phyloP scores from a whole-genome alignment of 2,797 vertebrate species.

The Xiphophorus birchmanni region DNA sequence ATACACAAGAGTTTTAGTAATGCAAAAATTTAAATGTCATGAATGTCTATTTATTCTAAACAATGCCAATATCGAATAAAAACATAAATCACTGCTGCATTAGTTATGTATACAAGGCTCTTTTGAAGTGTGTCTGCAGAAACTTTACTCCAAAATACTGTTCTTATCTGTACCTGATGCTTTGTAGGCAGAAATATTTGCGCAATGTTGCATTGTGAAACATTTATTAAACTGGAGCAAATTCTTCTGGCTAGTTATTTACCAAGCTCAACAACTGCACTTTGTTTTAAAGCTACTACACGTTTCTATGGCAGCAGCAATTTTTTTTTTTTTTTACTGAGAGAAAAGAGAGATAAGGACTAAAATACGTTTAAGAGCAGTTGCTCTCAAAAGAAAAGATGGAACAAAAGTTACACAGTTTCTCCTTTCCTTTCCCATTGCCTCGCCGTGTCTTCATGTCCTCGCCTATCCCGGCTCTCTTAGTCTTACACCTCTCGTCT shows the following conservation, averaged over 20 bases:
- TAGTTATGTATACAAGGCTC: not conserved
- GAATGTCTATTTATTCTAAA: not conserved
- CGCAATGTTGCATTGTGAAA: not conserved
- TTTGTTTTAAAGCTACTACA: not conserved
- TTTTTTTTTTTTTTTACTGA: slow-evolving; percentile 16
- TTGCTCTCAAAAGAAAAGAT: slow-evolving; percentile 24
- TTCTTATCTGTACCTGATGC: not conserved
- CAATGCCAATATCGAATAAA: not conserved
- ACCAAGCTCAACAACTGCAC: not conserved
- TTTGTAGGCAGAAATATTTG: not conserved
- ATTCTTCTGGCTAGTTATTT: not conserved
- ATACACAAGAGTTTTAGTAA: not conserved
- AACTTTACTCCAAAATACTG: not conserved
- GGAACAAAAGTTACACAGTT: slow-evolving; percentile 27
- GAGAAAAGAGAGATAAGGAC: slow-evolving; percentile 12
- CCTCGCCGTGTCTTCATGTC: slow-evolving; percentile 31
- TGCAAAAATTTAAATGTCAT: not conserved
- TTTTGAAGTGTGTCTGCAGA: not conserved
- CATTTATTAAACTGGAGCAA: not conserved
- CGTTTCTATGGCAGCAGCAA: not conserved
- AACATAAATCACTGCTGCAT: not conserved
- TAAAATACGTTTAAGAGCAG: slow-evolving; percentile 26
- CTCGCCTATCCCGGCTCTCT: slow-evolving; percentile 33
- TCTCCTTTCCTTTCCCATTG: slow-evolving; percentile 14
- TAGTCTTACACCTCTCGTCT: slow-evolving; percentile 35